Conservation (phyloP, 2,888 invertebrate genomes). For the Amblyteles armatorius region DNA sequence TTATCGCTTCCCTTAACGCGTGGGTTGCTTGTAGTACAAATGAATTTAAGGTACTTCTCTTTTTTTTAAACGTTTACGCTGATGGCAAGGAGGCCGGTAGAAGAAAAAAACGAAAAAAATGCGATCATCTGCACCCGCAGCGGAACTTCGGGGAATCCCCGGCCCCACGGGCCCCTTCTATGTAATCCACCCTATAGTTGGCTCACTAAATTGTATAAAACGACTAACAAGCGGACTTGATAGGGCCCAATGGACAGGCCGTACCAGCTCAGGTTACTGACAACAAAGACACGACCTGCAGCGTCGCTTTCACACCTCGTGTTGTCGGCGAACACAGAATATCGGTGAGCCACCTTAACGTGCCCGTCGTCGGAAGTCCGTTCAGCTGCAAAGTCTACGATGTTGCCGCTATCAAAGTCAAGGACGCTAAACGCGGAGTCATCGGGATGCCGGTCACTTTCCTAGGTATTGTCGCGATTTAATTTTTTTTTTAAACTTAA, state of each 20-base stretch:
- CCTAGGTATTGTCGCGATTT: conserved; percentile 87
- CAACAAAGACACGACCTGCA: conserved; percentile 92
- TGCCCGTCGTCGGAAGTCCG: conserved; percentile 95
- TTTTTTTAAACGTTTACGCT: conserved; percentile 25
- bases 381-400: conserved; percentile 98
- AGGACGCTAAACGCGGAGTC: conserved; percentile 94
- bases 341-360: conserved; percentile 92
- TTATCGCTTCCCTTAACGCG: conserved; percentile 60
- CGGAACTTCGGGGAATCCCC: conserved; percentile 34
- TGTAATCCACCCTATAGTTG: conserved; percentile 69
- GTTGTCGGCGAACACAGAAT: conserved; percentile 97
- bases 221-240: conserved; percentile 84
- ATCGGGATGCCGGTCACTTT: conserved; percentile 97
- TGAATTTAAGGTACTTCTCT: conserved; percentile 13
- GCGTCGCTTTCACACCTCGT: conserved; percentile 96
- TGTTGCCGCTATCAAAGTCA: conserved; percentile 96
- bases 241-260: conserved; percentile 96
- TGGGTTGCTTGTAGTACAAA: conserved; percentile 57
- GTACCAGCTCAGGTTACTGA: conserved; percentile 95
- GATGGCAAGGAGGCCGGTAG: conserved; percentile 52
- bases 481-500: conserved; percentile 1
- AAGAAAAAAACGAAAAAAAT: conserved; percentile 31
- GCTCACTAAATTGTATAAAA: conserved; percentile 80
- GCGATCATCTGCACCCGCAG: conserved; percentile 41
- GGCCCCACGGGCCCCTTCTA: conserved; percentile 50